These are phyloP conservation scores for Volucella bombylans DNA, from an alignment of 2,888 invertebrate genomes.

Conservation along the genomic window DNA sequence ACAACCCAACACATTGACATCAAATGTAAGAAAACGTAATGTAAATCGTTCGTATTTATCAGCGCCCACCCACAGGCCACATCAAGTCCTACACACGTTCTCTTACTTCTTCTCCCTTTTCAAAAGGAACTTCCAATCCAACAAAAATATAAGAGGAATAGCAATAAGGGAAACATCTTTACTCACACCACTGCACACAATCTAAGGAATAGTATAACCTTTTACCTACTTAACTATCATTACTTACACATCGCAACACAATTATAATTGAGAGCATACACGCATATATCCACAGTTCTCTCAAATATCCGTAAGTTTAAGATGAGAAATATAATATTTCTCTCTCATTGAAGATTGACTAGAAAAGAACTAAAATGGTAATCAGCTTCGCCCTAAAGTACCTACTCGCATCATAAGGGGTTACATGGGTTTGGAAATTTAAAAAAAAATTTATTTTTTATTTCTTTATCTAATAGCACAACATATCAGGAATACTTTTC, in stretches of 20 bases:
- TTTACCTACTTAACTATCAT: too few relatives aligned
- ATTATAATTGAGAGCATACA: conserved; percentile 22
- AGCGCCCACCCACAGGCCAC: conserved; percentile 30
- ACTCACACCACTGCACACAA: conserved; percentile 15
- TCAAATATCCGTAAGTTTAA: conserved; percentile 20
- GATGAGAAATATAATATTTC: conserved; percentile 47
- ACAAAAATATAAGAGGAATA: conserved; percentile 34
- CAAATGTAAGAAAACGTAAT: too few relatives aligned
- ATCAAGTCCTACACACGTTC: neutral
- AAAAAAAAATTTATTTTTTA: too few relatives aligned
- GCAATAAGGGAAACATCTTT: conserved; percentile 33
- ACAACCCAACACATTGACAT: too few relatives aligned
- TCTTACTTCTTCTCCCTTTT: conserved; percentile 10
- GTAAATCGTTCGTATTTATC: conserved; percentile 51
- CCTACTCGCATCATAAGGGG: neutral
- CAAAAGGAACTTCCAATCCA: conserved; percentile 32
- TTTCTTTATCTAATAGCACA: too few relatives aligned
- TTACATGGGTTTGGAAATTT: neutral
- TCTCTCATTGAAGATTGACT: conserved; percentile 57
- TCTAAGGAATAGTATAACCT: conserved; percentile 1
- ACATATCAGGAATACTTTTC: too few relatives aligned
- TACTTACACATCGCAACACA: neutral
- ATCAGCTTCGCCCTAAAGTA: conserved; percentile 66
- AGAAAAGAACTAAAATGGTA: conserved; percentile 68
- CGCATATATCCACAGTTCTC: neutral